Evolutionary conservation across 1,140 invertebrate species (phyloP), one percentile per base, ranked within the genome.

Genomic region (Ruditapes philippinarum): DNA sequence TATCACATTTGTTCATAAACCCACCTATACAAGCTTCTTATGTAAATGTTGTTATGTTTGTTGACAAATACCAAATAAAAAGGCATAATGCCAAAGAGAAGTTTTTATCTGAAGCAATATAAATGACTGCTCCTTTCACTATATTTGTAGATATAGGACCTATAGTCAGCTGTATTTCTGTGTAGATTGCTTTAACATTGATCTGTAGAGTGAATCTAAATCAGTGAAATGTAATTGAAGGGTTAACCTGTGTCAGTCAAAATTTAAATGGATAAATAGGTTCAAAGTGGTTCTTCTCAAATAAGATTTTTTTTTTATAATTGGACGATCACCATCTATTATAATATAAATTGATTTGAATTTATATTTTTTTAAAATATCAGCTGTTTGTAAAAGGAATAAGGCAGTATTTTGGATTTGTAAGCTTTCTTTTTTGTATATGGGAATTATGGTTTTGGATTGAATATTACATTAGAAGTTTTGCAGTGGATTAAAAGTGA

Each of bases 221-320:
- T 70, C 65, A 70, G 65, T 38, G 9, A 25, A 40, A 28, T 12
- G 22, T 70, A 70, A 70, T 70, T 70, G 65, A 70, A 70, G 65
- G n/a, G 65, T 70, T 70, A 70, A 25, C 65, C 17, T 38, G 28
- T 70, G 65, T 70, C 65, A 70, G 65, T 38, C 65, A 70, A 70
- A 57, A 33, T 65, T 38, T 70, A 70, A 70, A 70, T 70, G 65
- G 65, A 70, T 40, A 70, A 33, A 70, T 70, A 38, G 28, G 12
- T 25, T 1, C 65, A 31, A 17, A 38, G 33, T 70, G 33, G 17
- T 38, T 70, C 65, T 70, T 40, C 57, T 28, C 19, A 17, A n/a
- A 70, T 70, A 31, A 4, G 65, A 65, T 65, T 62, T 7, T 70
- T 0, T 65, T 31, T 65, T 70, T 0, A 38, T 36, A 38, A 17